A percentile compares a stretch with the other conserved stretches of the same genome.
Evolutionary conservation across 1,140 invertebrate genomes (phyloP).

Genomic region (Coboldia fuscipes): DNA sequence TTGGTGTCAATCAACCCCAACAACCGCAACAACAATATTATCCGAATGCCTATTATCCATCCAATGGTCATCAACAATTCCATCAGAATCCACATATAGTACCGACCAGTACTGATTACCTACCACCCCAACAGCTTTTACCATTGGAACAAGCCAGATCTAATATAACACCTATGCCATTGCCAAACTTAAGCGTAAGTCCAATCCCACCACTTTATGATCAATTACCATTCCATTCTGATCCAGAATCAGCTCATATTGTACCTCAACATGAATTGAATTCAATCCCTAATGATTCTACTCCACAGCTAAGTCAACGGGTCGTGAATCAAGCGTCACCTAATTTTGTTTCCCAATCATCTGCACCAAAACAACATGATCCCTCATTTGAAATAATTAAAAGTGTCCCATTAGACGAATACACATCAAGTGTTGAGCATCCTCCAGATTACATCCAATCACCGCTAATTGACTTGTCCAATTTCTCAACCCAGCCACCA

Average conservation of each 20-base stretch:
- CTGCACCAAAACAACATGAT: conserved; percentile 10
- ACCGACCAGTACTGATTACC: conserved; percentile 3
- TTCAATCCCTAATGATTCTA: conserved; percentile 6
- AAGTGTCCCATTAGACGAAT: conserved; percentile 35
- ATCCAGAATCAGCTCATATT: conserved; percentile 7
- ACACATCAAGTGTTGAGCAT: conserved; percentile 37
- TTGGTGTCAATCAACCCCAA: no score
- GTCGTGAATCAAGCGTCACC: conserved; percentile 2
- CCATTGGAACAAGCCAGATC: conserved; percentile 17
- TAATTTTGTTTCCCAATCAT: conserved; percentile 3
- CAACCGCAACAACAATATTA: no score
- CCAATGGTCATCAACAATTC: no score
- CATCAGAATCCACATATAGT: no score
- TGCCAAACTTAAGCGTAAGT: conserved; percentile 27
- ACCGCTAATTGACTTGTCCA: conserved; percentile 31
- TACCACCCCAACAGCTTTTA: conserved; percentile 2
- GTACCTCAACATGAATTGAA: conserved; percentile 9
- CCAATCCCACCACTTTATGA: conserved; percentile 32
- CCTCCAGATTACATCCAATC: conserved; percentile 36
- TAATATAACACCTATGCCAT: conserved; percentile 25
- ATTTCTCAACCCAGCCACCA: conserved; percentile 9
- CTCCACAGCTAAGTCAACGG: conserved; percentile 8
- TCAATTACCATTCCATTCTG: conserved; percentile 23
- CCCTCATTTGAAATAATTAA: conserved; percentile 28
- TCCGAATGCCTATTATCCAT: no score